Base-by-base conservation (phyloP, 1,140 invertebrate species). In the Brachionus sp. region DNA sequence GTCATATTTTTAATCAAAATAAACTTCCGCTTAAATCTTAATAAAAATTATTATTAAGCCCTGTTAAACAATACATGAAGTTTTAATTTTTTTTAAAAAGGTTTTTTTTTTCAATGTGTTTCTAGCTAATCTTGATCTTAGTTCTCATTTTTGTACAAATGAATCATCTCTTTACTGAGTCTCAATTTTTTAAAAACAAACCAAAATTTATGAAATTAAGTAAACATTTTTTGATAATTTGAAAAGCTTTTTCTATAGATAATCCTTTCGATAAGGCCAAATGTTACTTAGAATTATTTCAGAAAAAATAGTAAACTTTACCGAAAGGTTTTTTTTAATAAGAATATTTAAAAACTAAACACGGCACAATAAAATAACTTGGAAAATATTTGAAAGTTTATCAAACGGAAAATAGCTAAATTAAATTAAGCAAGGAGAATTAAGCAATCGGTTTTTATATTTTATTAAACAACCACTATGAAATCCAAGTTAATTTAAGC, bases 401-500 rank as follows among this genome's bases (percentile, higher is more conserved):
- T 57, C 9, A 57, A 57, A 19, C n/a, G 50, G 19, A 57, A 57
- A 57, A 57, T 57, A 57, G 50, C 7, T 57, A 57, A 57, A 57
- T 57, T 57, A 57, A 57, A 25, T 53, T 53, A 53, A 53, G 46
- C 46, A 53, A 53, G n/a, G n/a, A 53, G n/a, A 53, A 53, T 57
- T 57, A 57, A 57, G 50, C 19, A 57, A 57, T 57, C 19, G 19
- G 37, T 19, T 37, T 70, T 33, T 25, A 29, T 19, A 37, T 70
- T 37, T 70, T 70, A 19, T 37, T 70, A 42, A 39, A 19, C 37
- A 70, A 70, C 19, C 37, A 70, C 12, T 39, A 70, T 70, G 66
- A 70, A 70, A 70, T 70, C n/a, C 37, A 39, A 70, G 66, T 70
- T 70, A 19, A 70, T 37, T 70, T 70, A n/a, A 70, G 35, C 33